These are phyloP conservation scores for Hypena proboscidalis DNA, from an alignment of 2,888 invertebrate species.

Conservation along the genomic window DNA sequence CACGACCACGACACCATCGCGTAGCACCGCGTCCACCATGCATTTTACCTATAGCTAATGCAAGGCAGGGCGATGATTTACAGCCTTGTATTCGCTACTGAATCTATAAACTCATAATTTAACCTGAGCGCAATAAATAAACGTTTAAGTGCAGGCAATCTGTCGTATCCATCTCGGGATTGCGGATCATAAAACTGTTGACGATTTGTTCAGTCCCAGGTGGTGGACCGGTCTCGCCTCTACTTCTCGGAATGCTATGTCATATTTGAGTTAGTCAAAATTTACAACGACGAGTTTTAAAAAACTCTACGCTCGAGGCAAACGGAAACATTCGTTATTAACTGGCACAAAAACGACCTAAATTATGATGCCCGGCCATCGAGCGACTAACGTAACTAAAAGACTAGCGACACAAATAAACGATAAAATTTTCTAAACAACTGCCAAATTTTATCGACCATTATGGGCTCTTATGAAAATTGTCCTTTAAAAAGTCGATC, in stretches of 20 bases:
- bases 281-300: conserved; percentile 8
- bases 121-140: conserved; percentile 41
- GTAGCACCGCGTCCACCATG: conserved; percentile 10
- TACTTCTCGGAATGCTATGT: conserved; percentile 14
- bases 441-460: conserved; percentile 74
- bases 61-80: conserved; percentile 39
- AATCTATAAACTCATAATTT: conserved; percentile 48
- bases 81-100: conserved; percentile 42
- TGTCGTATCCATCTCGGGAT: conserved; percentile 41
- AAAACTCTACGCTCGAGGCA: conserved; percentile 9
- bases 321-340: conserved; percentile 45
- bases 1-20: conserved; percentile 18
- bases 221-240: conserved; percentile 19
- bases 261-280: conserved; percentile 20
- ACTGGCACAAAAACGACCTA: conserved; percentile 39
- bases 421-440: conserved; percentile 69
- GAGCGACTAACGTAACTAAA: conserved; percentile 42
- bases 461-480: conserved; percentile 72
- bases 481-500: conserved; percentile 77
- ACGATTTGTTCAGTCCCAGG: conserved; percentile 35
- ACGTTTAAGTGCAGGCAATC: conserved; percentile 43
- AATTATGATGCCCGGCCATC: conserved; percentile 50
- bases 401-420: conserved; percentile 60
- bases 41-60: conserved; percentile 20
- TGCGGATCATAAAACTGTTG: conserved; percentile 40